Percentiles rank a stretch among this genome's conserved stretches.
phyloP scores from a whole-genome alignment of 2,888 invertebrate species.

The Podabrus alpinus region DNA sequence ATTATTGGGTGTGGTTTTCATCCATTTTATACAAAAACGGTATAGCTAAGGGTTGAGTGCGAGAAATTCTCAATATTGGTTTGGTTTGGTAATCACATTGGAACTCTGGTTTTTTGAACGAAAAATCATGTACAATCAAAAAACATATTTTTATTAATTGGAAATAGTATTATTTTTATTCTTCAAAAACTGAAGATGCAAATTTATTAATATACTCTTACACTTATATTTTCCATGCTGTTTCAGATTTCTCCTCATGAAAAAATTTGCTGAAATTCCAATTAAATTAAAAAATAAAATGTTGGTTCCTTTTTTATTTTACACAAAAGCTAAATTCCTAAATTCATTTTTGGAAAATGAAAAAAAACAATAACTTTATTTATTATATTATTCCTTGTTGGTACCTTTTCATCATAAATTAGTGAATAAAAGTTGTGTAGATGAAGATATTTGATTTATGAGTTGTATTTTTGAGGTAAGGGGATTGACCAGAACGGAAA shows the following conservation, averaged over 20 bases:
- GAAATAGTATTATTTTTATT: no score
- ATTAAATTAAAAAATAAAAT: neutral
- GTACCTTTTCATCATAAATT: neutral
- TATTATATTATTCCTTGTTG: neutral
- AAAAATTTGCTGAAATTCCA: neutral
- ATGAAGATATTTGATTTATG: neutral
- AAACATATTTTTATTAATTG: no score
- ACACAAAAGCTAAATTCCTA: no score
- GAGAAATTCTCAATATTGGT: no score
- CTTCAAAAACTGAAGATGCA: no score
- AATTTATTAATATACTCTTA: no score
- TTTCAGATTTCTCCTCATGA: neutral
- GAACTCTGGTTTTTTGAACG: no score
- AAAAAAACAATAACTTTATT: neutral
- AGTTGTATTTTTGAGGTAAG: neutral
- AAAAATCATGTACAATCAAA: no score
- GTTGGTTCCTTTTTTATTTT: neutral
- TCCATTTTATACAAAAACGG: no score
- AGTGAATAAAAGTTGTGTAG: neutral
- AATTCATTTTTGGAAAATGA: neutral
- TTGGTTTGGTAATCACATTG: no score
- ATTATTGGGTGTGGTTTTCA: no score
- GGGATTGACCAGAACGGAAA: neutral
- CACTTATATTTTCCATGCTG: neutral
- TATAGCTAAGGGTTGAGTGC: no score